These are phyloP conservation scores for Thera obeliscata DNA, from an alignment of 2,888 invertebrate genomes.

Conservation along the genomic window DNA sequence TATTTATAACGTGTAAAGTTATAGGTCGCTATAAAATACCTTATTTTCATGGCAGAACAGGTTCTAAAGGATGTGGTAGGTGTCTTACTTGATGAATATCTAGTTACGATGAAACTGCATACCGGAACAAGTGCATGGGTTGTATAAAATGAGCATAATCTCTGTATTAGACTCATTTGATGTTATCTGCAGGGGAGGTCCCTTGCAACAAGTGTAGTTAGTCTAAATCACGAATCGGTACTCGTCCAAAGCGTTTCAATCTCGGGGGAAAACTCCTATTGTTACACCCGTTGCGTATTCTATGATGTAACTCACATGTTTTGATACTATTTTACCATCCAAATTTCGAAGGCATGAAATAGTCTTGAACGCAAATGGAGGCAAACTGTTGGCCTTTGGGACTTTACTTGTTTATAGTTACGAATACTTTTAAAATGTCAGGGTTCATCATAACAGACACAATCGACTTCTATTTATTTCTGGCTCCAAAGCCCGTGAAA, in stretches of 20 bases:
- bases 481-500: too few relatives aligned
- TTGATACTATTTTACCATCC: conserved; percentile 56
- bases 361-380: too few relatives aligned
- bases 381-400: too few relatives aligned
- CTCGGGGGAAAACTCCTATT: conserved; percentile 68
- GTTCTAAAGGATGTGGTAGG: conserved; percentile 47
- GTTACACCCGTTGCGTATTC: conserved; percentile 54
- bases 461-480: too few relatives aligned
- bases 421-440: too few relatives aligned
- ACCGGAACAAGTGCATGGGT: conserved; percentile 57
- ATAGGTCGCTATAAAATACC: conserved; percentile 55
- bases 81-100: conserved; percentile 22
- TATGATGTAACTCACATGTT: conserved; percentile 45
- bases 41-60: conserved; percentile 52
- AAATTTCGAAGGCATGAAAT: too few relatives aligned
- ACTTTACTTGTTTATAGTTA: too few relatives aligned
- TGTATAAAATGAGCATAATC: conserved; percentile 63
- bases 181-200: conserved; percentile 59
- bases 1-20: conserved; percentile 58
- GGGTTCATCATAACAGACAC: too few relatives aligned
- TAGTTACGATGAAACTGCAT: conserved; percentile 46
- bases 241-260: conserved; percentile 67
- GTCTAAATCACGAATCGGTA: conserved; percentile 74
- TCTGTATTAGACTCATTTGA: conserved; percentile 69
- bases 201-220: conserved; percentile 77